Conservation (phyloP, 2,113 vertebrate genomes). For the Catharus fuscescens region DNA sequence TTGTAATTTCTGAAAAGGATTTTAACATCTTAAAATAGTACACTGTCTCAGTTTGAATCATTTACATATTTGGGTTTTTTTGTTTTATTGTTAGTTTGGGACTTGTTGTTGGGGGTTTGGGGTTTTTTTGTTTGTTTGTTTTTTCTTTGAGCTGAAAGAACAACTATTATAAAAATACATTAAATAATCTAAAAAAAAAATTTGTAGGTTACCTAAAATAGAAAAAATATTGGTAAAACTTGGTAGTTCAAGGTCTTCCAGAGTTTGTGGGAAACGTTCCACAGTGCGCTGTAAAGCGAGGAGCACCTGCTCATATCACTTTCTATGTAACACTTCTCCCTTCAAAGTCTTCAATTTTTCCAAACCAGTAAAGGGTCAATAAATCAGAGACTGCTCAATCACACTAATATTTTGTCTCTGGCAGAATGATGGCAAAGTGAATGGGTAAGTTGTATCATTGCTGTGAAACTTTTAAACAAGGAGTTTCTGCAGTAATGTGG, state of each 20-base stretch:
- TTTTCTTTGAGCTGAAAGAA: not conserved
- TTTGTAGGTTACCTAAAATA: not conserved
- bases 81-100: not conserved
- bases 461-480: not conserved
- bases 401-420: not conserved
- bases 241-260: not conserved
- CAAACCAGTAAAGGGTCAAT: not conserved
- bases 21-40: not conserved
- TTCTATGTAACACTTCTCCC: not conserved
- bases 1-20: not conserved
- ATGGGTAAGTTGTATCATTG: not conserved
- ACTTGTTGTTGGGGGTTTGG: rapidly evolving
- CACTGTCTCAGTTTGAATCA: not conserved
- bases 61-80: not conserved
- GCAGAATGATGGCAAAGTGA: not conserved
- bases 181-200: not conserved
- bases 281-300: not conserved
- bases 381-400: not conserved
- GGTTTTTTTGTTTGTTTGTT: too few relatives aligned
- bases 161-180: not conserved
- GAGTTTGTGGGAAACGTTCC: not conserved
- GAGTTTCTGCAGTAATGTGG: not conserved
- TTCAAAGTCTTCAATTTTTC: not conserved
- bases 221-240: not conserved
- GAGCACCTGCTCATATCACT: not conserved